Base-by-base conservation (phyloP, 2,113 vertebrate genomes). In the Serilophus lunatus region DNA sequence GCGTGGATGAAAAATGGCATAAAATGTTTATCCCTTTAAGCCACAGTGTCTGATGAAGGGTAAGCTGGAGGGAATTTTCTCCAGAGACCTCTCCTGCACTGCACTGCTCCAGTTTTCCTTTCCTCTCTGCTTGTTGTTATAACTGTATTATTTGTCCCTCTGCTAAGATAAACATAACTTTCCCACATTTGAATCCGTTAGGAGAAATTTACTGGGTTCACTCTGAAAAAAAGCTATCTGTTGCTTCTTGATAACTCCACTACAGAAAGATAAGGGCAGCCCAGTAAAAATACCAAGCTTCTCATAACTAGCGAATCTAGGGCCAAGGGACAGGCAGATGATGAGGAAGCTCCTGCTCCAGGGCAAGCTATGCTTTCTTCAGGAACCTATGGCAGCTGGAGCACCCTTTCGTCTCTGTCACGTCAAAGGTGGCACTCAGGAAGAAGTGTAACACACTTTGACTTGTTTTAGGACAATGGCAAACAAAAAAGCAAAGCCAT, bases 21-120 rank as follows among this genome's bases (percentile, higher is more conserved):
- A 69, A 90, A 93, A 82, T 75, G 78, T 88, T 97, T 88, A 64
- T 83, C 82, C 82, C 31, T 90, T 92, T 83, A 88, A 88, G 61
- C 68, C 92, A 86, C 35, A 75, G 57, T 65, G 86, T 35, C 53
- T 84, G 88, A 81, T 68, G 72, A 61, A 90, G 40, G 49, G 56
- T 33, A 68, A 94, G 49, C 72, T 53, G 66, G 31, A 92, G 65
- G 35, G 42, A 81, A 40, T 36, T 56, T 33, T 93, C 72, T 74
- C 68, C 2, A 1, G 79, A 88, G 76, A 92, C 49, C 9, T 26
- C 35, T 90, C 35, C 75, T 85, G 64, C 3, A 3, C 47, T 38
- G 35, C 35, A 68, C 59, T 84, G 45, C 60, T 89, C 33, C 3
- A 4, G 23, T 87, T 92, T 87, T 70, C 50, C 75, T 68, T 82